Evolutionary conservation across 1,140 invertebrate genomes (phyloP), one percentile per base, ranked within the genome.

Genomic region (Zaprionus ghesquierei): DNA sequence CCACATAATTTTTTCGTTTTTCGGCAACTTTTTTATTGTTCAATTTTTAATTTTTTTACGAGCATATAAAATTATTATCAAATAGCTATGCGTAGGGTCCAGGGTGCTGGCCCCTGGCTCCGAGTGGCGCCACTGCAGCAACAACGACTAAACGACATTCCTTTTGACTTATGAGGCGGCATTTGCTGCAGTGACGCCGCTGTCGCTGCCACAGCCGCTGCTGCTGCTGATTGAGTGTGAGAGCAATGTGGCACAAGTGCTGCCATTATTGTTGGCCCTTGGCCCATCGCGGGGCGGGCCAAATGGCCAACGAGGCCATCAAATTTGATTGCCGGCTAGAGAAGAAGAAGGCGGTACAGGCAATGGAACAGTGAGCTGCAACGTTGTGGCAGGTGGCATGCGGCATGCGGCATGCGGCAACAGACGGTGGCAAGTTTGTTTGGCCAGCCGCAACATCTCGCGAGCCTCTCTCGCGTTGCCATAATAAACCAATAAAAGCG

Each of bases 401-500:
- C 35, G 49, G 49, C 46, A 50, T 29, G 59, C 23, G 29, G 54
- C 63, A 59, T 54, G 53, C 29, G 54, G 69, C 50, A 46, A 12
- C 20, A 13, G 29, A n/a, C 4, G 15, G 55, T 20, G 22, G 10
- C 12, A 44, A 44, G 44, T 61, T 41, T 55, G 25, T 56, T 66
- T 63, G 44, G 25, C 31, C 22, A 31, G 15, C 51, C 23, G 50
- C 23, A 41, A 41, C 35, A 41, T 41, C n/a, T 41, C 35, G 35
- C 35, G 35, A 41, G 35, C 65, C 18, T 23, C 44, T 20, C 54
- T 65, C 51, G 71, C 65, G 75, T 78, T 76, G 81, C 75, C 79
- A 81, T 86, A 86, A 86, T 87, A 86, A 86, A 87, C 81, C 79
- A 87, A 86, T 86, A 89, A 87, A 87, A 87, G 61, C 65, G 71